Conservation (phyloP, 2,888 invertebrate genomes). For the Escarpia spicata region DNA sequence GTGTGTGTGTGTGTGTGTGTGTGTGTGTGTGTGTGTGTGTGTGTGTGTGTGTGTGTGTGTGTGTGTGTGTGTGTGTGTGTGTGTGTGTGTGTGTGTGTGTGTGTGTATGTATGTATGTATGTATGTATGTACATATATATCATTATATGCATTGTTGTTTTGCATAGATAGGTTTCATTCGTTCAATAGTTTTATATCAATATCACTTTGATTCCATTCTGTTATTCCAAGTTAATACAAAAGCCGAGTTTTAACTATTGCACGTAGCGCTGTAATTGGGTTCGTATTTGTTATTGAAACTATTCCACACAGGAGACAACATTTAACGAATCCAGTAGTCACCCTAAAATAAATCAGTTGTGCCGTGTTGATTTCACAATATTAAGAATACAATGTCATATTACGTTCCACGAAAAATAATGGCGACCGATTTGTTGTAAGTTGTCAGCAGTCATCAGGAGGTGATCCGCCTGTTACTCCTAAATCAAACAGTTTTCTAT, state of each 20-base stretch:
- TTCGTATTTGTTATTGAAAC: too few species aligned
- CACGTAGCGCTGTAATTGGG: too few species aligned
- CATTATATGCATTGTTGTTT: neutral
- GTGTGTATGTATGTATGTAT: slow-evolving; percentile 21
- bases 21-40: neutral
- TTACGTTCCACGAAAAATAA: neutral
- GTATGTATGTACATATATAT: slow-evolving; percentile 20
- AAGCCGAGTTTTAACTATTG: too few species aligned
- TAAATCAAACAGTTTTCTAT: neutral
- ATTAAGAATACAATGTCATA: neutral
- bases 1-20: neutral
- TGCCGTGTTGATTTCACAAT: neutral
- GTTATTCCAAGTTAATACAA: too few species aligned
- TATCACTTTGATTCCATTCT: too few species aligned
- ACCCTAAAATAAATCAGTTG: neutral
- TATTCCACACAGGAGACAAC: too few species aligned
- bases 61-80: neutral
- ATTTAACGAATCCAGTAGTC: neutral
- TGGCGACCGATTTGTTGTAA: neutral
- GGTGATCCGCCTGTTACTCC: neutral
- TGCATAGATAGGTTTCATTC: too few species aligned
- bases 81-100: slow-evolving; percentile 7
- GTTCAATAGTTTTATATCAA: too few species aligned
- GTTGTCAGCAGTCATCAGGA: neutral
- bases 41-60: neutral